Evolutionary conservation across 1,140 invertebrate genomes (phyloP).

Genomic region (Drosophila gunungcola): DNA sequence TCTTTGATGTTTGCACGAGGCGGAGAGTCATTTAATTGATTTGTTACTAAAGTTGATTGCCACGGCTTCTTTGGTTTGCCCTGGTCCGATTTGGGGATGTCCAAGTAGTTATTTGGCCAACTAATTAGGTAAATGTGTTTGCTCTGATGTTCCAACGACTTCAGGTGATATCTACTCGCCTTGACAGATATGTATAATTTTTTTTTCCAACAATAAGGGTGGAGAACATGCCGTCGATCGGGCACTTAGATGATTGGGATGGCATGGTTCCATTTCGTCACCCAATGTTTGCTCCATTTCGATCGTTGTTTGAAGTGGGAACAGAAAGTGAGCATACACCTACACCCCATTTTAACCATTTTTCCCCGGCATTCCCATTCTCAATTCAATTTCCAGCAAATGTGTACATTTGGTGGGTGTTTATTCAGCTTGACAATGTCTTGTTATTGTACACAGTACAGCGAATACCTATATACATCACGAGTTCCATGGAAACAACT

Average conservation of each 20-base stretch:
- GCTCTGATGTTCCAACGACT: constrained; percentile 14
- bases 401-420: constrained; percentile 48
- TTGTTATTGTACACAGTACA: constrained; percentile 21
- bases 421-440: constrained; percentile 67
- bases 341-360: not conserved
- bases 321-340: constrained; percentile 52
- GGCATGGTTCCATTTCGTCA: constrained; percentile 16
- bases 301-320: constrained; percentile 54
- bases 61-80: constrained; percentile 5
- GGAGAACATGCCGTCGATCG: constrained; percentile 41
- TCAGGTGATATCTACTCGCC: not conserved
- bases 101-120: constrained; percentile 45
- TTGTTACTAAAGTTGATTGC: constrained; percentile 62
- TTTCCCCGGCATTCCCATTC: constrained; percentile 9
- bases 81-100: constrained; percentile 37
- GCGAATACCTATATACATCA: constrained; percentile 13
- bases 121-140: constrained; percentile 76
- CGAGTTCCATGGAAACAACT: constrained; percentile 45
- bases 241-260: constrained; percentile 58
- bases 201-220: constrained; percentile 20
- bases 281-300: constrained; percentile 50
- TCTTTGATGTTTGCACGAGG: constrained; percentile 75
- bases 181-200: constrained; percentile 21
- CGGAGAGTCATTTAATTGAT: constrained; percentile 74
- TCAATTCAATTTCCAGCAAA: constrained; percentile 47